Percentiles rank a stretch among this genome's conserved stretches.
These are phyloP conservation scores for Mus caroli DNA, from an alignment of 2,797 vertebrate genomes.

Conservation along the genomic window DNA sequence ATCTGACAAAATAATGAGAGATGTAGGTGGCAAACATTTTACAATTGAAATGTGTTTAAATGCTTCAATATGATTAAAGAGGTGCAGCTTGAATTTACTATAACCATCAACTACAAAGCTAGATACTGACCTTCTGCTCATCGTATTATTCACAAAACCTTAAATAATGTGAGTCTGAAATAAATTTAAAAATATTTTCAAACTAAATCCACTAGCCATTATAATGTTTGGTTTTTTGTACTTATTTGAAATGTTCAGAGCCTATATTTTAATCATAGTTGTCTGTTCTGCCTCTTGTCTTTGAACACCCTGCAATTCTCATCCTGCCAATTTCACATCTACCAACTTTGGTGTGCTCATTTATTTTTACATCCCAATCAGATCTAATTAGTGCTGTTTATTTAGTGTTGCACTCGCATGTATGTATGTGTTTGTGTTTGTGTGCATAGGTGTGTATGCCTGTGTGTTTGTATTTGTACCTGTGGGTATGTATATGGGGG, in stretches of 20 bases:
- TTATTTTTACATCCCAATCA: not conserved
- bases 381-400: not conserved
- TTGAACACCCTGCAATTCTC: not conserved
- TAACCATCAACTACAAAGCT: not conserved
- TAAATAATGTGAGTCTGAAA: not conserved
- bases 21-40: not conserved
- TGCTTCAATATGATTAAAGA: not conserved
- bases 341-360: not conserved
- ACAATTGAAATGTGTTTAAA: not conserved
- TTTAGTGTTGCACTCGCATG: not conserved
- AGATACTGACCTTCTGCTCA: not conserved
- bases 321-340: not conserved
- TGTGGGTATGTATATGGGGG: not conserved
- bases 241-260: not conserved
- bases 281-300: not conserved
- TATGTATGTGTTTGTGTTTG: not conserved
- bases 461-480: not conserved
- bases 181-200: not conserved
- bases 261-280: not conserved
- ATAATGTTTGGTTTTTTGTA: not conserved
- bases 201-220: not conserved
- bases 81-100: not conserved
- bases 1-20: not conserved
- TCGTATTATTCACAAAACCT: not conserved
- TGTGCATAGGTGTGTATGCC: not conserved